Evolutionary conservation across 2,888 invertebrate species (phyloP).

Genomic region (Athrips mouffetella): DNA sequence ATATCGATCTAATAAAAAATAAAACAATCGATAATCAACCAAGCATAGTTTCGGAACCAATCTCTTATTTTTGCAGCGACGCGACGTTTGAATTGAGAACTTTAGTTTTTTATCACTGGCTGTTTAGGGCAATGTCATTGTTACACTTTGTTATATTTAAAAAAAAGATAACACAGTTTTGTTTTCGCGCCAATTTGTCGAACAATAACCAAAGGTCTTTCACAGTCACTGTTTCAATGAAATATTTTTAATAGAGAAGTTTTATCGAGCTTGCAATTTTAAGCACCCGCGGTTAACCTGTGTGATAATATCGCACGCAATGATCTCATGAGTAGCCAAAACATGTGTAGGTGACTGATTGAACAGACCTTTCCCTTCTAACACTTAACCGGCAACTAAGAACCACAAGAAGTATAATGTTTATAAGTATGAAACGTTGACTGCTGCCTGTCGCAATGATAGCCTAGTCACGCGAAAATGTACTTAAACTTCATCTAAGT

Average conservation of each 20-base stretch:
- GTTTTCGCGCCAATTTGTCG: neutral
- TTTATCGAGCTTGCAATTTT: too few species aligned
- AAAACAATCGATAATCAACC: neutral
- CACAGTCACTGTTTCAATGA: neutral
- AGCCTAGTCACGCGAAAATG: slow-evolving; percentile 7
- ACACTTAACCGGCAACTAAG: slow-evolving; percentile 65
- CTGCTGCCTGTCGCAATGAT: slow-evolving; percentile 58
- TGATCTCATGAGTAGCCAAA: neutral
- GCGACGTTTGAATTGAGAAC: slow-evolving; percentile 12
- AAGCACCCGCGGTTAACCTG: neutral
- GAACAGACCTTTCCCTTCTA: slow-evolving; percentile 62
- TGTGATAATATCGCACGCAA: neutral
- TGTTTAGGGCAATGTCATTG: slow-evolving; percentile 13
- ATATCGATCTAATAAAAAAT: neutral
- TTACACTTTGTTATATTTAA: neutral
- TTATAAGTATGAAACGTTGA: slow-evolving; percentile 70
- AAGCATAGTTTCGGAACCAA: slow-evolving; percentile 18
- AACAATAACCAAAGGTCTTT: slow-evolving; percentile 4
- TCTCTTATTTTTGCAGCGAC: slow-evolving; percentile 2
- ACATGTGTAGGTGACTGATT: slow-evolving; percentile 4
- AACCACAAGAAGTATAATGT: slow-evolving; percentile 64
- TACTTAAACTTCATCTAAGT: neutral
- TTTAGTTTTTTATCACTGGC: slow-evolving; percentile 13
- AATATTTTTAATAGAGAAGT: too few species aligned
- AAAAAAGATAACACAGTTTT: neutral